A percentile compares a stretch with the other conserved stretches of the same genome.
Evolutionary conservation across 1,140 invertebrate species (phyloP).

Genomic region (Cydia amplana): DNA sequence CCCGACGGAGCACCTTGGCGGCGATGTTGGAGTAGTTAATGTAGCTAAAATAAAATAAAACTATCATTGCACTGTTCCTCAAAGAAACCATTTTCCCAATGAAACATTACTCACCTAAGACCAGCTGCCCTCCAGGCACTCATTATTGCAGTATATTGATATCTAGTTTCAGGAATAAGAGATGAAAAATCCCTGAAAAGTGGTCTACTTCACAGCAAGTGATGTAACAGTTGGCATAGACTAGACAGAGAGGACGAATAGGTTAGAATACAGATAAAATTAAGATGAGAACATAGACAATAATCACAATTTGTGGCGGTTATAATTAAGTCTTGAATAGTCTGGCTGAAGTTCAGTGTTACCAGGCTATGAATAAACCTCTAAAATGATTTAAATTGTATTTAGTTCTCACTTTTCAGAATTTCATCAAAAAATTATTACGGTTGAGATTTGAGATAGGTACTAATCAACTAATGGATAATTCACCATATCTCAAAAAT

Average conservation of each 20-base stretch:
- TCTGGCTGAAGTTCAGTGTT: not conserved
- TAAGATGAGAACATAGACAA: not conserved
- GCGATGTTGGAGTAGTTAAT: constrained; percentile 96
- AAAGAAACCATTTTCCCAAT: not conserved
- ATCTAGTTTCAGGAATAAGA: constrained; percentile 31
- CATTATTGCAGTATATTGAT: constrained; percentile 55
- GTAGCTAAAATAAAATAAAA: constrained; percentile 81
- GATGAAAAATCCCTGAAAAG: not conserved
- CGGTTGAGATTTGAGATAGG: no score
- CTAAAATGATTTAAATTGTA: not conserved
- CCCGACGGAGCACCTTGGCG: constrained; percentile 87
- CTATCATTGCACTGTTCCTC: not conserved
- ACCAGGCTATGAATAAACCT: not conserved
- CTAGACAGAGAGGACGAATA: not conserved
- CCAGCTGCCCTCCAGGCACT: constrained; percentile 74
- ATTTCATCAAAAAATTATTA: no score
- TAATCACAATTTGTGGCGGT: not conserved
- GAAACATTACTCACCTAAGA: constrained; percentile 63
- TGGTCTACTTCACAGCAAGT: constrained; percentile 8
- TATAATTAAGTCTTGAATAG: not conserved
- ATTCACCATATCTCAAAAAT: no score
- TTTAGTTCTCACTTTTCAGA: no score
- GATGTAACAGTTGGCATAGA: constrained; percentile 31
- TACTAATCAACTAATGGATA: no score
- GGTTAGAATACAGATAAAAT: constrained; percentile 23